A percentile compares a stretch with the other conserved stretches of the same genome.
Evolutionary conservation across 2,888 invertebrate genomes (phyloP).

Genomic region (Sympetrum striolatum): DNA sequence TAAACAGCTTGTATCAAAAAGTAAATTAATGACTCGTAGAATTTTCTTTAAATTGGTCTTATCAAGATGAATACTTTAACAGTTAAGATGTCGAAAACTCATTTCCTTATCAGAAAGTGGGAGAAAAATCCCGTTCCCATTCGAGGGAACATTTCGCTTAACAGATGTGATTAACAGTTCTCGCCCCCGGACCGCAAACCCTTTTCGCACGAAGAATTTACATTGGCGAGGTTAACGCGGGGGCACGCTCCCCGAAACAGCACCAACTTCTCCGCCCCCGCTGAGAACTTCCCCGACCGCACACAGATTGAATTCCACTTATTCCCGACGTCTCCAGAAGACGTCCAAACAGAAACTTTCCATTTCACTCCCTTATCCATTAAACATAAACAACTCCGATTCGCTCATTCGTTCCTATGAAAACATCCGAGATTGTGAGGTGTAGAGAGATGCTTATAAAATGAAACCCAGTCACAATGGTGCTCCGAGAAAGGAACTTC

Average conservation of each 20-base stretch:
- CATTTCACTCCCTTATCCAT: constrained; percentile 26
- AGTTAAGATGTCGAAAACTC: no score
- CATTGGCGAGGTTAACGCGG: not conserved
- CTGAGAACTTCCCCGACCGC: not conserved
- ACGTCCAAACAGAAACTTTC: constrained; percentile 29
- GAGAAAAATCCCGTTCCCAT: not conserved
- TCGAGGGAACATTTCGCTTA: not conserved
- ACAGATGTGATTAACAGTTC: not conserved
- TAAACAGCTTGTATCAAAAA: no score
- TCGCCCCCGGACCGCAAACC: not conserved
- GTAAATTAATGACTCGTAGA: no score
- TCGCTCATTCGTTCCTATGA: not conserved
- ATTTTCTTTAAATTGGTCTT: no score
- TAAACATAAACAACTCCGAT: constrained; percentile 1
- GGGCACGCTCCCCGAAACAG: not conserved
- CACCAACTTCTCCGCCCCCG: not conserved
- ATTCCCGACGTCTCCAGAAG: not conserved
- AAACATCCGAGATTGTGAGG: not conserved
- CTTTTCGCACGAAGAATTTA: not conserved
- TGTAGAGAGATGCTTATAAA: not conserved
- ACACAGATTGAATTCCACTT: constrained; percentile 25
- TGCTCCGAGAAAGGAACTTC: not conserved
- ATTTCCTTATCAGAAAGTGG: no score
- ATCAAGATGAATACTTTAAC: no score
- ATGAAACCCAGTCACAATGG: not conserved